phyloP scores from a whole-genome alignment of 2,113 vertebrate genomes.

The Ciconia maguari region DNA sequence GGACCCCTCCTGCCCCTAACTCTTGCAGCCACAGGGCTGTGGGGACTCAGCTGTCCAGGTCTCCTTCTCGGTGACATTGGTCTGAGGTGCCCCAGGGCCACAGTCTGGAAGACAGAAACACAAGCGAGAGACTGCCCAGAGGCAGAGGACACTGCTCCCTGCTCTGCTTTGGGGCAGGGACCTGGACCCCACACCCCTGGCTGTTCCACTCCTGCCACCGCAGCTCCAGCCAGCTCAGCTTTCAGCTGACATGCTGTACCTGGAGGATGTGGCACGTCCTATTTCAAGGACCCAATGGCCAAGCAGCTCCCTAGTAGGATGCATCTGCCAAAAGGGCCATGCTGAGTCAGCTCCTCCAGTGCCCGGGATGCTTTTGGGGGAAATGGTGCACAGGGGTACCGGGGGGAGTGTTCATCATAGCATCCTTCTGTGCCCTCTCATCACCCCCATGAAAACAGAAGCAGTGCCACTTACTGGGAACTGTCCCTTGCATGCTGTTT shows the following conservation, averaged over 20 bases:
- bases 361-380: fast-evolving
- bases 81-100: background rate
- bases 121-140: background rate
- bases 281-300: background rate
- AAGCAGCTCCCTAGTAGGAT: background rate
- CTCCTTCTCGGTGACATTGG: background rate
- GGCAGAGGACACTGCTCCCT: background rate
- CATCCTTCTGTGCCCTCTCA: background rate
- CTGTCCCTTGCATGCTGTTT: fast-evolving
- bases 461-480: background rate
- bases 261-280: background rate
- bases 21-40: background rate
- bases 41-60: background rate
- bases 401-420: fast-evolving
- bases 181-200: background rate
- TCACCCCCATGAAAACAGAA: background rate
- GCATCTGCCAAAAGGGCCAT: background rate
- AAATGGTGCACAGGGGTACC: fast-evolving
- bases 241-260: background rate
- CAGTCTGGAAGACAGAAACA: background rate
- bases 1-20: background rate
- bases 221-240: background rate
- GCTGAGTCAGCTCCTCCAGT: background rate
- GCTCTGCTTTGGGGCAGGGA: background rate
- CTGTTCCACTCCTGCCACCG: background rate